phyloP scores from a whole-genome alignment of 2,888 invertebrate species.

The Melieria picta region DNA sequence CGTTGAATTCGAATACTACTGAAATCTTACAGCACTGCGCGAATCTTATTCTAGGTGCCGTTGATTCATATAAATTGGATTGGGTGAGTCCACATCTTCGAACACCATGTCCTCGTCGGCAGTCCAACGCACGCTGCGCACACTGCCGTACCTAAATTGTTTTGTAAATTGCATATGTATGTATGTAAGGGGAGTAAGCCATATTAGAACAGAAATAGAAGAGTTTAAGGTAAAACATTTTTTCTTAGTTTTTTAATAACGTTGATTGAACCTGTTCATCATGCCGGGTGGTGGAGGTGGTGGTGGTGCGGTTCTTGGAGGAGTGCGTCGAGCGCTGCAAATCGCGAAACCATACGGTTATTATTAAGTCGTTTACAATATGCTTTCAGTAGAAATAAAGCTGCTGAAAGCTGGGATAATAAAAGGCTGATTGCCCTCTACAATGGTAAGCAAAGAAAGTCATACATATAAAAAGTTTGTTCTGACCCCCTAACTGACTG shows the following conservation, averaged over 20 bases:
- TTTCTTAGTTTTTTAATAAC: constrained; percentile 52
- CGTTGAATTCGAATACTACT: not conserved
- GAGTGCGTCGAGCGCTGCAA: constrained; percentile 61
- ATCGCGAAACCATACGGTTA: too few relatives aligned
- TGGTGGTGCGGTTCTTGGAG: constrained; percentile 61
- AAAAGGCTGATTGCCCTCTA: too few relatives aligned
- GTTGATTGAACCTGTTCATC: constrained; percentile 63
- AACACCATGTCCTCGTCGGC: constrained; percentile 60
- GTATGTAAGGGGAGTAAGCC: constrained; percentile 8
- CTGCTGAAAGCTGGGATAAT: too few relatives aligned
- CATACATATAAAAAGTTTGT: too few relatives aligned
- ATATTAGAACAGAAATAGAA: constrained; percentile 15
- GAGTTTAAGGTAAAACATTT: constrained; percentile 30
- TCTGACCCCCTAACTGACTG: too few relatives aligned
- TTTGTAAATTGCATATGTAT: constrained; percentile 42
- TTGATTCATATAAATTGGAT: constrained; percentile 51
- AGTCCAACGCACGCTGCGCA: constrained; percentile 62
- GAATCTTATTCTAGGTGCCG: constrained; percentile 4
- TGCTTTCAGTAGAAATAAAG: too few relatives aligned
- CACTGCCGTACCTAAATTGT: constrained; percentile 53
- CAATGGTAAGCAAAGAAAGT: too few relatives aligned
- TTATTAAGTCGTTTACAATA: too few relatives aligned
- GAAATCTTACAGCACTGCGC: too few relatives aligned
- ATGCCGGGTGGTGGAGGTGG: constrained; percentile 61
- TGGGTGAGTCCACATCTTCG: constrained; percentile 61